Conservation (phyloP, 2,113 vertebrate genomes). For the Dinomys branickii region DNA sequence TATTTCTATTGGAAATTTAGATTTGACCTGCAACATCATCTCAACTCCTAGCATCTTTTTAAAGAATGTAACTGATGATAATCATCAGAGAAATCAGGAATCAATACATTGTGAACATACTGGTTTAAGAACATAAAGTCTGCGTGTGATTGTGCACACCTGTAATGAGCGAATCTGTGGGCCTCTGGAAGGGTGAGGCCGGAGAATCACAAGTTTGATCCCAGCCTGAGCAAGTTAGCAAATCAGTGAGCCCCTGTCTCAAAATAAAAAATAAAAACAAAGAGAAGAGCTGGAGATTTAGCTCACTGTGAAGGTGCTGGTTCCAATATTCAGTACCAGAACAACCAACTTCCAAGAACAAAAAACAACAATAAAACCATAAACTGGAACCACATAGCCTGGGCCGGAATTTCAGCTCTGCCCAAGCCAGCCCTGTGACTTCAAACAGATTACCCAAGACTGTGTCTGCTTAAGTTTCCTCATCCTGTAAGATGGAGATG, state of each 20-base stretch:
- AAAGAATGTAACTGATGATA: not conserved
- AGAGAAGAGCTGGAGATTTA: not conserved
- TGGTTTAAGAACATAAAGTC: not conserved
- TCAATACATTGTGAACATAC: not conserved
- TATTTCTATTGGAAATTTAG: conserved; percentile 46
- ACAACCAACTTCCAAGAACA: not conserved
- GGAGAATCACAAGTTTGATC: not conserved
- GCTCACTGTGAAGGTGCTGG: not conserved
- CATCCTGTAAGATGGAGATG: not conserved
- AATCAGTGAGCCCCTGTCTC: not conserved
- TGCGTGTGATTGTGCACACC: not conserved
- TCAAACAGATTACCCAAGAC: not conserved
- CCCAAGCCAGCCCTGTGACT: not conserved
- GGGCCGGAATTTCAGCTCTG: not conserved
- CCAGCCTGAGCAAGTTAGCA: not conserved
- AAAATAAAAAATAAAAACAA: not conserved
- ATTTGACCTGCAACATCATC: not conserved
- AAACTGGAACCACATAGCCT: not conserved
- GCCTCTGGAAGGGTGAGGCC: not conserved
- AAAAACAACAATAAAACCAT: not conserved
- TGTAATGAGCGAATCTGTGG: not conserved
- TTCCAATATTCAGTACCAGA: not conserved
- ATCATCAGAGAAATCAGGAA: not conserved
- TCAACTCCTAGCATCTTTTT: conserved; percentile 11
- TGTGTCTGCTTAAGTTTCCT: conserved; percentile 15